Evolutionary conservation across 2,797 vertebrate species (phyloP), one percentile per base, ranked within the genome.

Genomic region (Rhodeus uyekii): DNA sequence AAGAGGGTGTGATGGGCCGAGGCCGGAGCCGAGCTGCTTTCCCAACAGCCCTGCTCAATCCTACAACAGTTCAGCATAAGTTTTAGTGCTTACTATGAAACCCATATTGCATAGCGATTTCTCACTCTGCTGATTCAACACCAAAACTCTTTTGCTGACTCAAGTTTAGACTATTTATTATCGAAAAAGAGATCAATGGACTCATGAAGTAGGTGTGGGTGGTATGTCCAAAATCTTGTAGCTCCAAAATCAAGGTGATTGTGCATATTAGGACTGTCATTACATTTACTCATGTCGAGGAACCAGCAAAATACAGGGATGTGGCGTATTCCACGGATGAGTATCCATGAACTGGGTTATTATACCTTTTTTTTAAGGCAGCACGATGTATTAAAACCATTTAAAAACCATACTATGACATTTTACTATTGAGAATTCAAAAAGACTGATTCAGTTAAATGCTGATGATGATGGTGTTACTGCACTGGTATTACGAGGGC

Each of bases 21-120:
- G 64, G 65, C 53, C 39, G 29, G 78, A 14, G 67, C 29, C 16
- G 46, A 13, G 36, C 22, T 8, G 38, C 32, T 60, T 36, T n/a
- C 67, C 8, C n/a, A 4, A 46, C 32, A 46, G n/a, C 42, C 42
- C 27, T 61, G 27, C 36, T 27, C 18, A 34, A 34, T 10, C 38
- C 48, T 79, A 32, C 8, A 24, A 71, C 50, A 81, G 78, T 83
- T 78, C 79, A 85, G 61, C n/a, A 27, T 48, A 36, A 16, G 72
- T 83, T 78, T 85, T 78, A 83, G 46, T 76, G 53, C 84, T 79
- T 67, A 42, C 78, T 46, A 75, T 75, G 9, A 79, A 74, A 74
- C 24, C 32, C 22, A 5, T 42, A 71, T 83, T 83, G 82, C 46
- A 29, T 22, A 38, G 50, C 24, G 9, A 71, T 72, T 53, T 68